Percentiles rank a stretch among this genome's conserved stretches.
These are phyloP conservation scores for Syrista parreyssii DNA, from an alignment of 2,888 invertebrate genomes.

Conservation along the genomic window DNA sequence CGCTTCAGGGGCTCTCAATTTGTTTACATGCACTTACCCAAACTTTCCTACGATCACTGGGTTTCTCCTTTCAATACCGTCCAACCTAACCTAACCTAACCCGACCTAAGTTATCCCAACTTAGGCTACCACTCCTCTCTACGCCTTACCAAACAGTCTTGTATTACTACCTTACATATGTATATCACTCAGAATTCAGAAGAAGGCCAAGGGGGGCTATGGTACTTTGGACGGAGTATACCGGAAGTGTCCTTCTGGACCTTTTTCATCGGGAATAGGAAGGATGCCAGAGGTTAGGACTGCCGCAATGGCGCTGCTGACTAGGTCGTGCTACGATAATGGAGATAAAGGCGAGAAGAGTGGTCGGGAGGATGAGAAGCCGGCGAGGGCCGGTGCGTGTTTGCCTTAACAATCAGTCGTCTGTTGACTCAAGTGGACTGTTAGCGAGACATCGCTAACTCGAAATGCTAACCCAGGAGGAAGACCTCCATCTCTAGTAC, in stretches of 20 bases:
- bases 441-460: slow-evolving; percentile 52
- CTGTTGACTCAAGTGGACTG: slow-evolving; percentile 54
- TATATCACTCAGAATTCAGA: neutral
- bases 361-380: slow-evolving; percentile 9
- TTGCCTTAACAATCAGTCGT: slow-evolving; percentile 50
- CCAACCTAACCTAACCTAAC: neutral
- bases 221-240: neutral
- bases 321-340: slow-evolving; percentile 30
- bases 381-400: slow-evolving; percentile 31
- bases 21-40: slow-evolving; percentile 35
- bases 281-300: neutral
- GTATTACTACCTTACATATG: neutral
- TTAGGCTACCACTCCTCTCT: neutral
- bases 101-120: neutral
- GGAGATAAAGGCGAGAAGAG: slow-evolving; percentile 29
- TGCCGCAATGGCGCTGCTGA: neutral
- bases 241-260: neutral
- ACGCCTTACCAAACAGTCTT: neutral
- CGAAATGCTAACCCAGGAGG: slow-evolving; percentile 33
- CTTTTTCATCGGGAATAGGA: neutral
- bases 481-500: neutral
- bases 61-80: slow-evolving; percentile 3
- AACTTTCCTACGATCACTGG: neutral
- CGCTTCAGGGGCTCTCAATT: slow-evolving; percentile 39
- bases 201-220: neutral